Evolutionary conservation across 2,888 invertebrate genomes (phyloP), one percentile per base, ranked within the genome.

Genomic region (Thereva unica): DNA sequence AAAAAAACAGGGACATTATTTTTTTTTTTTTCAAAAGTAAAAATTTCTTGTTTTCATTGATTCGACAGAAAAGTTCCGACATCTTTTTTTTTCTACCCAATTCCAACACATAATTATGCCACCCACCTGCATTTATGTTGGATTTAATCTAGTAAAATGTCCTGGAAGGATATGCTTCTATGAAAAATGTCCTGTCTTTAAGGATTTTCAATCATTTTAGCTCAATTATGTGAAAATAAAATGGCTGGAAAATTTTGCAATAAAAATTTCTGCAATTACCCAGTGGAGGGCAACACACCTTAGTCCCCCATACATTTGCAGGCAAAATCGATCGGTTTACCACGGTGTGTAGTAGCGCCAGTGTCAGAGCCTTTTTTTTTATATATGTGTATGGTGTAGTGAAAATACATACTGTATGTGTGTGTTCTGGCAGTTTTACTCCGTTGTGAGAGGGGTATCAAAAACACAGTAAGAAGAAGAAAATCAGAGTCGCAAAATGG

Each of bases 211-310:
- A 23, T 23, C 23, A 23, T 6, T 2, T 42, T 12, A 45, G 5
- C 12, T 4, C 45, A 9, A n/a, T 34, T 9, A n/a, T 34, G 37
- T 34, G 42, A 42, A 10, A 59, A 35, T 50, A 8, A 23, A 59
- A 23, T 45, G 12, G 23, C 34, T 34, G 12, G 53, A 52, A 38
- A 49, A 38, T 64, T 66, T 56, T 9, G 50, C 50, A 54, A 50
- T 57, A 66, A 61, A 49, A 61, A 61, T 23, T 61, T 50, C 50
- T 61, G 50, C 50, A 61, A 50, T 50, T 61, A 66, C 71, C 69
- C 67, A 23, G 67, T 64, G 67, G 76, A 78, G 78, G 77, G 78
- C 78, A 78, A 78, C 78, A 78, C 78, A 78, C 78, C 78, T 78
- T 78, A 77, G 75, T 75, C 75, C 74, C 76, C 73, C 77, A 78